phyloP scores from a whole-genome alignment of 2,113 vertebrate genomes.

The Myiozetetes cayanensis region DNA sequence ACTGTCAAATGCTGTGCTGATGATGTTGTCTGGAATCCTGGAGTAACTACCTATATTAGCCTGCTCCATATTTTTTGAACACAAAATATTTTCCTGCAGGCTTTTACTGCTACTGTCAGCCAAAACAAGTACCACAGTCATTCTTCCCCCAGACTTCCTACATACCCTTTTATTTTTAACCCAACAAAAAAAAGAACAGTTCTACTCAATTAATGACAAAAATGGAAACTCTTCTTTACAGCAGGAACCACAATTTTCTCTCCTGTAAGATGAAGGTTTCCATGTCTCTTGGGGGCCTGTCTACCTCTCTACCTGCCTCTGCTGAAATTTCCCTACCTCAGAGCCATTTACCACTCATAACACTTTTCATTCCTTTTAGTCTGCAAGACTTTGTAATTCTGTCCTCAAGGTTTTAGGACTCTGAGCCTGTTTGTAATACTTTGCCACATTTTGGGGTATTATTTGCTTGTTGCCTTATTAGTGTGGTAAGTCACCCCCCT shows the following conservation, averaged over 20 bases:
- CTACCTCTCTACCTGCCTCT: background rate
- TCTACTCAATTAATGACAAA: background rate
- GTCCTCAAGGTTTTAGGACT: background rate
- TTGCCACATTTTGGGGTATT: background rate
- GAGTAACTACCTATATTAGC: background rate
- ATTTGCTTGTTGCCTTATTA: background rate
- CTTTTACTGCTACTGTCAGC: background rate
- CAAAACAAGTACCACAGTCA: background rate
- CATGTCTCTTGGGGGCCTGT: background rate
- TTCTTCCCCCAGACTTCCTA: background rate
- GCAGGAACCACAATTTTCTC: background rate
- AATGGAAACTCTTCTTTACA: background rate
- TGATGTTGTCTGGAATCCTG: background rate
- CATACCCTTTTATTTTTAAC: background rate
- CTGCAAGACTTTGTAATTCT: background rate
- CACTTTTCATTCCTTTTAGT: background rate
- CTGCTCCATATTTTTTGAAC: background rate
- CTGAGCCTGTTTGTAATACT: background rate
- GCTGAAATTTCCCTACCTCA: background rate
- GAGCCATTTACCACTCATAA: background rate
- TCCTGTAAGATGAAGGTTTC: background rate
- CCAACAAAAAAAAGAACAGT: background rate
- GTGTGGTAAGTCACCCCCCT: background rate
- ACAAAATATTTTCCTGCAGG: background rate
- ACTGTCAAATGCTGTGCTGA: background rate